Evolutionary conservation across 1,140 invertebrate species (phyloP).

Genomic region (Psilanteris sp.): DNA sequence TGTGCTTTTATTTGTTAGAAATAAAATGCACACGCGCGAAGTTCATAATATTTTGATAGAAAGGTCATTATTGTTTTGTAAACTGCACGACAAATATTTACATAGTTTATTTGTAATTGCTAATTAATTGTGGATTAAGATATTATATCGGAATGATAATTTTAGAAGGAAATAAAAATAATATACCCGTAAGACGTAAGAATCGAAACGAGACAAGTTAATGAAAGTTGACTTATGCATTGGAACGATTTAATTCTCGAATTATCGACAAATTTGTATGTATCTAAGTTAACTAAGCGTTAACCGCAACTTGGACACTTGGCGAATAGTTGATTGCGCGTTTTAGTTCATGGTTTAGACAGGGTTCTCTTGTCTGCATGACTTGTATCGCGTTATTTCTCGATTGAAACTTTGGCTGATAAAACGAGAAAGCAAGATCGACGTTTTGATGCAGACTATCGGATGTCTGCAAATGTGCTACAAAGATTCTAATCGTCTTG

Average conservation of each 20-base stretch:
- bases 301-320: conserved; percentile 41
- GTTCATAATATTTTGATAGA: no score
- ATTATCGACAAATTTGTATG: conserved; percentile 37
- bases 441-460: conserved; percentile 47
- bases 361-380: conserved; percentile 28
- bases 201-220: neutral
- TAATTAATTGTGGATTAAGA: no score
- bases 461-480: conserved; percentile 35
- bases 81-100: no score
- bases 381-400: conserved; percentile 34
- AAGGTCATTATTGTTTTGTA: no score
- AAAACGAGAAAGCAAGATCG: conserved; percentile 49
- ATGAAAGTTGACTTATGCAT: conserved; percentile 12
- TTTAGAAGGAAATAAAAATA: neutral
- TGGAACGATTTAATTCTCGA: conserved; percentile 11
- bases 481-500: conserved; percentile 43
- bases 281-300: conserved; percentile 50
- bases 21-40: no score
- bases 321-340: conserved; percentile 37
- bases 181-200: neutral
- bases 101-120: no score
- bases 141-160: no score
- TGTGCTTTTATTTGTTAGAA: no score
- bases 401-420: conserved; percentile 46
- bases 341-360: conserved; percentile 25